Base-by-base conservation (phyloP, 2,113 vertebrate genomes). In the Abramis brama region DNA sequence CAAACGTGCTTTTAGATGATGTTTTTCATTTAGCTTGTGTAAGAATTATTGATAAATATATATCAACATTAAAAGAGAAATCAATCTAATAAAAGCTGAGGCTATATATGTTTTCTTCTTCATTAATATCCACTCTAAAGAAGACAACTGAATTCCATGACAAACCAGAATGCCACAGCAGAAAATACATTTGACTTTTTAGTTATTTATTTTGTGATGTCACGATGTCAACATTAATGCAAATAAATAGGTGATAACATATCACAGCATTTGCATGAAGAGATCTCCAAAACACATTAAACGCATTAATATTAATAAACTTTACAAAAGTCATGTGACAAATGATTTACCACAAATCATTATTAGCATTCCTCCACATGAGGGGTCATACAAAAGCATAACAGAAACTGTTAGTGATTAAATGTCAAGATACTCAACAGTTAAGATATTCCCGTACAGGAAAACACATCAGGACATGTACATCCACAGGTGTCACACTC, bases 251-350 rank as follows among this genome's bases (percentile, higher is more conserved):
- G 3, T 10, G 15, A 80, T 47, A 64, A 47, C 9, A 64, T 27
- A 80, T 64, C 39, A 43, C 57, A 64, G 11, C n/a, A 66, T 66
- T 15, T 59, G 57, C 36, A 80, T 64, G 36, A 66, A 79, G 21
- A 79, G 6, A 79, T 59, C 23, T 25, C n/a, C 33, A 79, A 60
- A 43, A 60, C 23, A 47, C 59, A 64, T 27, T 7, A 60, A 39
- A 43, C 12, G 21, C 77, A 79, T 25, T 17, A 62, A 43, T 57
- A 60, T 59, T n/a, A n/a, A 23, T 55, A 9, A 30, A 15, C 76
- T 79, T 59, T 79, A 62, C 55, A 62, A 60, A 62, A 62, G 55
- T 62, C 12, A 78, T n/a, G 8, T 59, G 21, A 79, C 23, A 70
- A 9, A 36, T 36, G 17, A 80, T 80, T 80, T 45, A 19, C 3